Percentiles rank a stretch among this genome's conserved stretches.
phyloP scores from a whole-genome alignment of 2,113 vertebrate genomes.

The Haemorhous mexicanus region DNA sequence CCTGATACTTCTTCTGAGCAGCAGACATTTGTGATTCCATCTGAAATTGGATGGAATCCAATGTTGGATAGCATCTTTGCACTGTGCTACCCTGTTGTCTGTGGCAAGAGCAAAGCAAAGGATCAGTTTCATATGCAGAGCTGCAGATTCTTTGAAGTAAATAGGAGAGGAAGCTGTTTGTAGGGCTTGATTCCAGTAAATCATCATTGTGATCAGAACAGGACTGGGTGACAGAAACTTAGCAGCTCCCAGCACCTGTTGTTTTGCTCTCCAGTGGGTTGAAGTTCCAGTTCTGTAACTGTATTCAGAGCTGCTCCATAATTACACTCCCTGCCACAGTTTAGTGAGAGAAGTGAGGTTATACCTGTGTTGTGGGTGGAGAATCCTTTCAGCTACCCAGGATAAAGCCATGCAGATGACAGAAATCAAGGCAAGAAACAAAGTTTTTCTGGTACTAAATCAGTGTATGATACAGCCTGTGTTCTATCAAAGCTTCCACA shows the following conservation, averaged over 20 bases:
- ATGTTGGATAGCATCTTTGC: not conserved
- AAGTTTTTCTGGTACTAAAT: not conserved
- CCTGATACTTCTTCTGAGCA: not conserved
- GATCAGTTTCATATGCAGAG: not conserved
- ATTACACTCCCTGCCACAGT: not conserved
- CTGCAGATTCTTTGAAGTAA: constrained; percentile 1
- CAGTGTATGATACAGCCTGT: not conserved
- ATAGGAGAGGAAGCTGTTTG: not conserved
- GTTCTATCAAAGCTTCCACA: not conserved
- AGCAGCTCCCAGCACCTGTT: not conserved
- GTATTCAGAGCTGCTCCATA: not conserved
- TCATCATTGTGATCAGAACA: not conserved
- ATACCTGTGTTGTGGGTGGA: not conserved
- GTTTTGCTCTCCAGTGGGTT: not conserved
- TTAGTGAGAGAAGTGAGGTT: not conserved
- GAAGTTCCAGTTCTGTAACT: not conserved
- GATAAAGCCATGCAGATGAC: not conserved
- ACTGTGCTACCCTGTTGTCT: not conserved
- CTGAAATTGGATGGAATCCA: no score
- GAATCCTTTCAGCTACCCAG: not conserved
- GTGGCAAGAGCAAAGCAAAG: not conserved
- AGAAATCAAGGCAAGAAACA: not conserved
- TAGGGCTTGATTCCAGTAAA: not conserved
- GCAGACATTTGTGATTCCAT: not conserved
- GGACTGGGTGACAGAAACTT: not conserved